Conservation (phyloP, 2,797 vertebrate species). For the Leptatherina wallacei region DNA sequence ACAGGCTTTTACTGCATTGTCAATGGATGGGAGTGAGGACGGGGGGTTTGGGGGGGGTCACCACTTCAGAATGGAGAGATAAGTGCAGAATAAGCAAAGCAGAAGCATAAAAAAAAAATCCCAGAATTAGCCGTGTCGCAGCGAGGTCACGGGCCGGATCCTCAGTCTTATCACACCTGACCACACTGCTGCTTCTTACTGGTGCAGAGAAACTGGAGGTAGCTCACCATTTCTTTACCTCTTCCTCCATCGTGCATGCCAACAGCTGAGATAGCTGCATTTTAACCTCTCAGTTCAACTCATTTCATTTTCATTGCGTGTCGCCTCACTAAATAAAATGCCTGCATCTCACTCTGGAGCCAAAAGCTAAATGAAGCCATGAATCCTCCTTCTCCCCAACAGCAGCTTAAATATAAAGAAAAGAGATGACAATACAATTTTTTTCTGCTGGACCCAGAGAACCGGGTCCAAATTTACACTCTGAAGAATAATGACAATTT, state of each 20-base stretch:
- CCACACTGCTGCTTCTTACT: conserved; percentile 7
- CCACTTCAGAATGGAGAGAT: neutral
- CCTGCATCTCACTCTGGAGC: conserved; percentile 17
- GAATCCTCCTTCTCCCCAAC: conserved; percentile 17
- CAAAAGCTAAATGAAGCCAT: conserved; percentile 24
- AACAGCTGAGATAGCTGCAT: conserved; percentile 33
- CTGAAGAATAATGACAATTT: conserved; percentile 6
- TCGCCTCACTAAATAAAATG: conserved; percentile 23
- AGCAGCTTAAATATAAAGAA: conserved; percentile 1
- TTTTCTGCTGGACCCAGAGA: conserved; percentile 22
- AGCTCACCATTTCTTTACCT: neutral
- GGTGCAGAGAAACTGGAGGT: neutral
- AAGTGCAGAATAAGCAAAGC: conserved; percentile 19
- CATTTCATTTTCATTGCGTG: conserved; percentile 33
- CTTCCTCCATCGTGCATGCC: conserved; percentile 7
- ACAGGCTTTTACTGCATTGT: conserved; percentile 4
- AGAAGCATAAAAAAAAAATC: neutral
- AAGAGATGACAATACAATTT: conserved; percentile 10
- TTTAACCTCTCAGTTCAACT: conserved; percentile 39
- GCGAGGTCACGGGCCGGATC: neutral
- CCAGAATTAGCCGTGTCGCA: neutral
- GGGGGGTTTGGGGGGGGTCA: neutral
- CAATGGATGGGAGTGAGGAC: neutral
- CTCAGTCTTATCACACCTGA: conserved; percentile 22
- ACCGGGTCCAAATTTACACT: conserved; percentile 33